phyloP scores from a whole-genome alignment of 2,113 vertebrate genomes.

The Podarcis raffonei region DNA sequence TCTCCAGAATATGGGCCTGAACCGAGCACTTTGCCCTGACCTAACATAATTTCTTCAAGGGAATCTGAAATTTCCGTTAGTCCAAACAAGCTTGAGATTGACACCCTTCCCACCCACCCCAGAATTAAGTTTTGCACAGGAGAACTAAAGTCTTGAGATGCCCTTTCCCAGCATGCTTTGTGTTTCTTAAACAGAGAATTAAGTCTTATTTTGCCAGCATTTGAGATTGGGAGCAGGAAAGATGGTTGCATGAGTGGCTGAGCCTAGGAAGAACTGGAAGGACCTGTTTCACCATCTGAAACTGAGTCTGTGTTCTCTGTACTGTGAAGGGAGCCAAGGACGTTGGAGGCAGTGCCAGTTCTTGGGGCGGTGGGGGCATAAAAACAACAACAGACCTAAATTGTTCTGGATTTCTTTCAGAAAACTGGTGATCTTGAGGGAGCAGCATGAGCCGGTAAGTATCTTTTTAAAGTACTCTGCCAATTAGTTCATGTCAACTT shows the following conservation, averaged over 20 bases:
- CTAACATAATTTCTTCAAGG: neutral
- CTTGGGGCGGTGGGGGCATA: neutral
- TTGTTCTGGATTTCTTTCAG: constrained; percentile 2
- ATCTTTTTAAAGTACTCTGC: neutral
- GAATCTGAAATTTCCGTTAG: neutral
- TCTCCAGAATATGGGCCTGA: neutral
- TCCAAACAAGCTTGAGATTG: neutral
- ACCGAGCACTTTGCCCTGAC: neutral
- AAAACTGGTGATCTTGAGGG: constrained; percentile 1
- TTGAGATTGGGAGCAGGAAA: neutral
- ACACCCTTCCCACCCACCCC: too few species aligned
- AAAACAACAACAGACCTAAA: neutral
- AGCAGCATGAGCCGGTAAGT: constrained; percentile 13
- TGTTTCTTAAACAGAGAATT: neutral
- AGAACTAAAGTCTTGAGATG: neutral
- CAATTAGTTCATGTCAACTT: neutral
- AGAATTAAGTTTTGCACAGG: neutral
- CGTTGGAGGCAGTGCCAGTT: neutral
- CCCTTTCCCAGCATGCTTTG: neutral
- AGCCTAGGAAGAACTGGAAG: neutral
- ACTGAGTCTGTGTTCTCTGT: neutral
- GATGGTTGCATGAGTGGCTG: neutral
- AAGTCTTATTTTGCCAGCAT: neutral
- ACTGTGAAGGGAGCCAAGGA: neutral
- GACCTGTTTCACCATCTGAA: neutral